Conservation (phyloP, 2,113 vertebrate genomes). For the Balaeniceps rex region DNA sequence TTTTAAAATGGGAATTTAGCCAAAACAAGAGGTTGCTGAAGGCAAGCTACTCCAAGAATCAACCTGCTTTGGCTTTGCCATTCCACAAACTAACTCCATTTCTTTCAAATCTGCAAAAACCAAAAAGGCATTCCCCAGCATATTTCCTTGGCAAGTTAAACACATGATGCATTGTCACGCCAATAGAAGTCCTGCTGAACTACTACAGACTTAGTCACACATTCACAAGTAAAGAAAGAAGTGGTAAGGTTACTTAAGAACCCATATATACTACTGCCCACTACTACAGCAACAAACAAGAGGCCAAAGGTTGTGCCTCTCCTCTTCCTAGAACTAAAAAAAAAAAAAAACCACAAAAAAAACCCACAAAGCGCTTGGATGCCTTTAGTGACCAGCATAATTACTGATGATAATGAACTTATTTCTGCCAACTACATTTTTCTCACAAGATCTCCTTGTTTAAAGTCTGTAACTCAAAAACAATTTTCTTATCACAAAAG, state of each 20-base stretch:
- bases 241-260: not conserved
- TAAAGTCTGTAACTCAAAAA: not conserved
- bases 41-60: not conserved
- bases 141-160: not conserved
- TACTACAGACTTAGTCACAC: not conserved
- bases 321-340: not conserved
- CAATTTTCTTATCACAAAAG: not conserved
- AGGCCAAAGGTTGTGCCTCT: not conserved
- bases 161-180: not conserved
- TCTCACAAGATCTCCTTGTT: not conserved
- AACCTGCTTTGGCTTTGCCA: not conserved
- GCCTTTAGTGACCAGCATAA: not conserved
- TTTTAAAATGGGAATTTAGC: not conserved
- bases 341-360: not conserved
- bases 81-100: not conserved
- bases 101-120: not conserved
- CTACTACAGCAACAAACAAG: not conserved
- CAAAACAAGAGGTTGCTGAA: not conserved
- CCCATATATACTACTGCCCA: not conserved
- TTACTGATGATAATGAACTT: rapidly evolving
- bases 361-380: not conserved
- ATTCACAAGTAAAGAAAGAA: not conserved
- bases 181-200: not conserved
- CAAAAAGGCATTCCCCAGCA: not conserved
- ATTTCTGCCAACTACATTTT: not conserved